A percentile compares a stretch with the other conserved stretches of the same genome.
Conservation (phyloP, 2,888 invertebrate species). For the Allacma fusca region DNA sequence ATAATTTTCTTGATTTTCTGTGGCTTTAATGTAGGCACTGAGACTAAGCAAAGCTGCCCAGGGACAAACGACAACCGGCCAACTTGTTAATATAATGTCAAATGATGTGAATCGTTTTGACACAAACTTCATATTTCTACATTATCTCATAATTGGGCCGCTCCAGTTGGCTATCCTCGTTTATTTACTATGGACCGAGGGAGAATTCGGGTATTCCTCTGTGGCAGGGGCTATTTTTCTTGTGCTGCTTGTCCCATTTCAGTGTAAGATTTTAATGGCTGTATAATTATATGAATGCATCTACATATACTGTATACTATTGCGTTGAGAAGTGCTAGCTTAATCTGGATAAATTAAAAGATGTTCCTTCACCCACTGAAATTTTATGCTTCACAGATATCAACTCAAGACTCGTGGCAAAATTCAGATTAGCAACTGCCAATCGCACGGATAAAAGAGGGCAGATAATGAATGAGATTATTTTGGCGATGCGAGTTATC, state of each 20-base stretch:
- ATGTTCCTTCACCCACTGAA: not conserved
- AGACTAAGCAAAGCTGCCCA: slow-evolving; percentile 81
- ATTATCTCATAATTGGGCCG: slow-evolving; percentile 91
- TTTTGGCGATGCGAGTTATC: slow-evolving; percentile 91
- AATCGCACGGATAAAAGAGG: slow-evolving; percentile 87
- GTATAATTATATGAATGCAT: too few species aligned
- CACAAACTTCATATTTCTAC: slow-evolving; percentile 84
- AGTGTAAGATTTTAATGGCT: too few species aligned
- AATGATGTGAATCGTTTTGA: slow-evolving; percentile 95
- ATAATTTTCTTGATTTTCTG: not conserved
- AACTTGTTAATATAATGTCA: slow-evolving; percentile 91
- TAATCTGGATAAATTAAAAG: too few species aligned
- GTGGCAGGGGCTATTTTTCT: slow-evolving; percentile 82
- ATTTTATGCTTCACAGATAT: slow-evolving; percentile 58
- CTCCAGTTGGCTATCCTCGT: slow-evolving; percentile 81
- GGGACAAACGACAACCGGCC: slow-evolving; percentile 87
- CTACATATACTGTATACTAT: too few species aligned
- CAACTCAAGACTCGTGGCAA: slow-evolving; percentile 66
- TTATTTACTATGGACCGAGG: slow-evolving; percentile 82
- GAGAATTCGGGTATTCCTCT: slow-evolving; percentile 74
- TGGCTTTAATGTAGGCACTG: slow-evolving; percentile 70
- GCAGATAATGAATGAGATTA: slow-evolving; percentile 92
- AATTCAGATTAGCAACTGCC: slow-evolving; percentile 79
- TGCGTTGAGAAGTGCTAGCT: too few species aligned
- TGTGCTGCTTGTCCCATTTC: slow-evolving; percentile 69